Percentiles rank a stretch among this genome's conserved stretches.
phyloP scores from a whole-genome alignment of 2,888 invertebrate genomes.

The Troilus luridus region DNA sequence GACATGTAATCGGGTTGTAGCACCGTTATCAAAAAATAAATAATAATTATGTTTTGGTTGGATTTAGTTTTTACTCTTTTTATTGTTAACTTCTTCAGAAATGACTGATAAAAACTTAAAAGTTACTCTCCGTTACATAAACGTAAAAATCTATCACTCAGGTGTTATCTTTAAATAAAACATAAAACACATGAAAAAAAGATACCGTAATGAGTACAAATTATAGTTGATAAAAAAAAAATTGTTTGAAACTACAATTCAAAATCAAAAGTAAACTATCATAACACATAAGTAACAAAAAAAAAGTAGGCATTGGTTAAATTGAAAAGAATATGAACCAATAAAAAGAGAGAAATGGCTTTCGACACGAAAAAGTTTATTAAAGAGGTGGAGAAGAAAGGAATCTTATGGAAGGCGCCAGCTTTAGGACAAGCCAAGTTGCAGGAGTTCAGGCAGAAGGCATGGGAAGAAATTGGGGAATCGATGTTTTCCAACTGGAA shows the following conservation, averaged over 20 bases:
- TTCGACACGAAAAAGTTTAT: constrained; percentile 51
- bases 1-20: too few relatives aligned
- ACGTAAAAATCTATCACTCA: neutral
- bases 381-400: constrained; percentile 40
- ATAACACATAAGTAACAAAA: neutral
- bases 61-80: neutral
- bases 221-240: neutral
- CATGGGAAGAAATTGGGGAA: constrained; percentile 50
- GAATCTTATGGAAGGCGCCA: neutral
- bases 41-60: neutral
- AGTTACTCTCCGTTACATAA: neutral
- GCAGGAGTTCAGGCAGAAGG: neutral
- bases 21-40: too few relatives aligned
- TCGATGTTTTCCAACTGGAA: constrained; percentile 50
- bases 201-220: neutral
- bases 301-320: neutral
- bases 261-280: neutral
- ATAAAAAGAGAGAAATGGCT: neutral
- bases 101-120: neutral
- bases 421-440: neutral
- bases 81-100: neutral
- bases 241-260: neutral
- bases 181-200: neutral
- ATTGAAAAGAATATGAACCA: neutral
- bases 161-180: neutral